phyloP scores from a whole-genome alignment of 2,797 vertebrate species.

The Anolis apletophallus region DNA sequence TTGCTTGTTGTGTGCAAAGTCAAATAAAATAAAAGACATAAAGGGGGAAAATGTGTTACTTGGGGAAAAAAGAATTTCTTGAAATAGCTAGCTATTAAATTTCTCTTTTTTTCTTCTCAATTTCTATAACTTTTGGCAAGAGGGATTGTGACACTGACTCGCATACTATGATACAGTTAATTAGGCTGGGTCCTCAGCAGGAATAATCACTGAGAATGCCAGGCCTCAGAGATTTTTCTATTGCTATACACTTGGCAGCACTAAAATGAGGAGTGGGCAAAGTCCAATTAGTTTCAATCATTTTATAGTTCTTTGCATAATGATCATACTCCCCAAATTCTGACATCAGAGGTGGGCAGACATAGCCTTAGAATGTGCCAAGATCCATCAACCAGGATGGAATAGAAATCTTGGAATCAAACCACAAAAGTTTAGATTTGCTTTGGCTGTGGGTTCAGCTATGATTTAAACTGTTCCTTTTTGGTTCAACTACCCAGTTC shows the following conservation, averaged over 20 bases:
- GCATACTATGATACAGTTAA: slow-evolving; percentile 55
- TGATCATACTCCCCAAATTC: slow-evolving; percentile 4
- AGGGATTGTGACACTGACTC: slow-evolving; percentile 36
- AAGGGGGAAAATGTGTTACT: neutral
- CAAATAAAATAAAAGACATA: slow-evolving; percentile 8
- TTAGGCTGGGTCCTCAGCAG: slow-evolving; percentile 56
- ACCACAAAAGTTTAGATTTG: neutral
- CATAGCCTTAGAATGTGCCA: rapidly evolving
- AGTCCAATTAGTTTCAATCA: slow-evolving; percentile 25
- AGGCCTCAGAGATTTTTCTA: slow-evolving; percentile 37
- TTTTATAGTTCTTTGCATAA: slow-evolving; percentile 35
- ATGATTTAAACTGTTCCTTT: neutral
- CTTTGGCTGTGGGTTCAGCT: neutral
- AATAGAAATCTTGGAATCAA: slow-evolving; percentile 1
- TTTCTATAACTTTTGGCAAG: slow-evolving; percentile 33
- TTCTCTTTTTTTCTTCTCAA: neutral
- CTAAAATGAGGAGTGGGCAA: slow-evolving; percentile 32
- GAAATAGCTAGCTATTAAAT: slow-evolving; percentile 50
- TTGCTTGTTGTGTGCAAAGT: slow-evolving; percentile 33
- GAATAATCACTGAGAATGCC: slow-evolving; percentile 55
- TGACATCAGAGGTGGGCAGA: neutral
- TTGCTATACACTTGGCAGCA: slow-evolving; percentile 58
- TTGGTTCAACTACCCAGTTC: neutral
- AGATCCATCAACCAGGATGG: neutral
- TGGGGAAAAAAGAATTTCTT: slow-evolving; percentile 25